These are phyloP conservation scores for Operophtera brumata DNA, from an alignment of 2,888 invertebrate species.

Conservation along the genomic window DNA sequence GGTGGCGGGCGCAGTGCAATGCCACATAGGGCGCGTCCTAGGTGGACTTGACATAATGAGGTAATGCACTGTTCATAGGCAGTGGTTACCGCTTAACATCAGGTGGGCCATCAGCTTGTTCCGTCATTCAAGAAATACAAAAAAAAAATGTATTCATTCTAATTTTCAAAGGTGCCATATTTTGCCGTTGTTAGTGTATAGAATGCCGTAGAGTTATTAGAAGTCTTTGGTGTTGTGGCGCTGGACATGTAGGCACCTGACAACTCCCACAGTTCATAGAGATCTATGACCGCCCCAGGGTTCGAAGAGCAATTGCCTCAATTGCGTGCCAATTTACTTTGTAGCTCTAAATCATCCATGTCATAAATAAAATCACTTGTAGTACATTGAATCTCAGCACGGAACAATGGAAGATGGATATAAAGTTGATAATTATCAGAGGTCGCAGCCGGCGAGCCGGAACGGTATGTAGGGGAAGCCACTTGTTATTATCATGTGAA, in stretches of 20 bases:
- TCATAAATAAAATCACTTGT: constrained; percentile 55
- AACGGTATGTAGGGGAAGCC: constrained; percentile 74
- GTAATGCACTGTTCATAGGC: too few species aligned
- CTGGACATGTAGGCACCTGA: background rate
- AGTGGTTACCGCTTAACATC: too few species aligned
- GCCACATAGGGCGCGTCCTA: too few species aligned
- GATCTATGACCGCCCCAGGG: constrained; percentile 12
- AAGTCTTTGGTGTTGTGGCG: too few species aligned
- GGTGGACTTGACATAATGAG: too few species aligned
- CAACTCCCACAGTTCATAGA: background rate
- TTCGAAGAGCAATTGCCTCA: constrained; percentile 42
- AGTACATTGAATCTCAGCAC: constrained; percentile 61
- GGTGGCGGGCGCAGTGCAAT: too few species aligned
- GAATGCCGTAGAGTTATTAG: too few species aligned
- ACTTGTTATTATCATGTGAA: constrained; percentile 76
- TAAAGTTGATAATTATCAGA: constrained; percentile 76
- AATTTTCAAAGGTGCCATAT: too few species aligned
- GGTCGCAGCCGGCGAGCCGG: constrained; percentile 69
- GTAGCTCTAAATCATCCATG: constrained; percentile 29
- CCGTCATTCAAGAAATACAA: too few species aligned
- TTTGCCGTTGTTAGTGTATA: too few species aligned
- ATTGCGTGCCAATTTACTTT: constrained; percentile 35
- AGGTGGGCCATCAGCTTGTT: too few species aligned
- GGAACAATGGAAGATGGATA: constrained; percentile 71
- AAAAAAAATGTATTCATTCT: too few species aligned